A percentile compares a stretch with the other conserved stretches of the same genome.
Evolutionary conservation across 2,113 vertebrate genomes (phyloP).

Genomic region (Uria aalge): DNA sequence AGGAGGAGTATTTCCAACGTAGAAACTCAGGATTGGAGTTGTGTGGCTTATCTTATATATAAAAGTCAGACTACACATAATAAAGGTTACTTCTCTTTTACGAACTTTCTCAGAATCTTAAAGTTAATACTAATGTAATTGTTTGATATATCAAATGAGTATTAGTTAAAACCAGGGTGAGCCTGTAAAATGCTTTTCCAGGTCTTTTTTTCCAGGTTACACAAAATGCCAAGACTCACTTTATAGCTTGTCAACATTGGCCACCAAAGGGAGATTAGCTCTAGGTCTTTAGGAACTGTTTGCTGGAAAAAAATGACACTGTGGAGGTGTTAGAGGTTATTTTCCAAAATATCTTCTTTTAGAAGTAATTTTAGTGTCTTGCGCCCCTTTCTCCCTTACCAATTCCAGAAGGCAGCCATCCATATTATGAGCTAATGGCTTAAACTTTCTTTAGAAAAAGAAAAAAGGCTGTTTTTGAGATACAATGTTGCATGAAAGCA

Average conservation of each 20-base stretch:
- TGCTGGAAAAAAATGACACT: slow-evolving; percentile 23
- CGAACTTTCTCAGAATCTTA: not conserved
- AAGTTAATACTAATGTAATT: not conserved
- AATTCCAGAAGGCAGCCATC: slow-evolving; percentile 45
- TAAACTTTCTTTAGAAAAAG: slow-evolving; percentile 1
- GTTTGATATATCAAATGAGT: not conserved
- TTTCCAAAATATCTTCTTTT: slow-evolving; percentile 54
- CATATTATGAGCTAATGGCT: slow-evolving; percentile 55
- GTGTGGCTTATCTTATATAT: not conserved
- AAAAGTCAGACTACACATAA: not conserved
- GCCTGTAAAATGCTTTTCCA: slow-evolving; percentile 26
- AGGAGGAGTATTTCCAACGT: not conserved
- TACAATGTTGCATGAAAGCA: not conserved
- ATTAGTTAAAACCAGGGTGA: not conserved
- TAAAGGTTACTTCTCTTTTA: not conserved
- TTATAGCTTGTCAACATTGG: slow-evolving; percentile 53
- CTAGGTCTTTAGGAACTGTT: slow-evolving; percentile 38
- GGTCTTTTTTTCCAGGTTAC: slow-evolving; percentile 9
- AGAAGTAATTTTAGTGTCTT: slow-evolving; percentile 25
- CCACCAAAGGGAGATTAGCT: slow-evolving; percentile 33
- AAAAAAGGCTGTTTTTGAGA: slow-evolving; percentile 7
- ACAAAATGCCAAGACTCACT: slow-evolving; percentile 11
- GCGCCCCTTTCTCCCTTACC: not conserved
- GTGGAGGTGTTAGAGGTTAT: slow-evolving; percentile 39
- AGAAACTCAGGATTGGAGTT: not conserved